A percentile compares a stretch with the other conserved stretches of the same genome.
phyloP scores from a whole-genome alignment of 2,113 vertebrate species.

The Oceanodroma tethys region DNA sequence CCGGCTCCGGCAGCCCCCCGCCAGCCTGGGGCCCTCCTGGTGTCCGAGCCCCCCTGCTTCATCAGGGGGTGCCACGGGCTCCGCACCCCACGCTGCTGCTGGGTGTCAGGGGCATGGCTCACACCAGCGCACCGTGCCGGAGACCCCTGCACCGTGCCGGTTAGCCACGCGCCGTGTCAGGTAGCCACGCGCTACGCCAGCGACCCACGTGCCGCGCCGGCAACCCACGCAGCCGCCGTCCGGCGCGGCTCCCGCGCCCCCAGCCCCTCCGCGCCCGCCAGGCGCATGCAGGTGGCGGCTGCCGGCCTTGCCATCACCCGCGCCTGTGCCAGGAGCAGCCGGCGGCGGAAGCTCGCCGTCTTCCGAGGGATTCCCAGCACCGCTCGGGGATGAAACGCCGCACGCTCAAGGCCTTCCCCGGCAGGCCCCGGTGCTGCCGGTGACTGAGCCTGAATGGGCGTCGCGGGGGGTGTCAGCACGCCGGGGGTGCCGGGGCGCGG shows the following conservation, averaged over 20 bases:
- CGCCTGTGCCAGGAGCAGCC: neutral
- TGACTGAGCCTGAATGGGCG: neutral
- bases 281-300: neutral
- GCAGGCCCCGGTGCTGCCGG: neutral
- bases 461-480: neutral
- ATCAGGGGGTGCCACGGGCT: neutral
- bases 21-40: neutral
- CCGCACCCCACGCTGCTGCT: rapidly evolving
- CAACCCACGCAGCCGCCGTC: rapidly evolving
- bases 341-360: neutral
- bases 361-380: neutral
- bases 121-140: rapidly evolving
- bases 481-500: rapidly evolving
- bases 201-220: rapidly evolving
- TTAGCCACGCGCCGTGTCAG: neutral
- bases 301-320: neutral
- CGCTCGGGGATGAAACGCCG: rapidly evolving
- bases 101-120: neutral
- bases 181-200: rapidly evolving
- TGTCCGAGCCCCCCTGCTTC: neutral
- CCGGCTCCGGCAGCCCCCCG: rapidly evolving
- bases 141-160: too few relatives aligned
- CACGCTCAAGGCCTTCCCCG: neutral
- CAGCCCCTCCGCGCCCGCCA: rapidly evolving
- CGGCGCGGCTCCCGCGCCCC: rapidly evolving